These are phyloP conservation scores for Ptiloglossa arizonensis DNA, from an alignment of 1,140 invertebrate species.

Conservation along the genomic window DNA sequence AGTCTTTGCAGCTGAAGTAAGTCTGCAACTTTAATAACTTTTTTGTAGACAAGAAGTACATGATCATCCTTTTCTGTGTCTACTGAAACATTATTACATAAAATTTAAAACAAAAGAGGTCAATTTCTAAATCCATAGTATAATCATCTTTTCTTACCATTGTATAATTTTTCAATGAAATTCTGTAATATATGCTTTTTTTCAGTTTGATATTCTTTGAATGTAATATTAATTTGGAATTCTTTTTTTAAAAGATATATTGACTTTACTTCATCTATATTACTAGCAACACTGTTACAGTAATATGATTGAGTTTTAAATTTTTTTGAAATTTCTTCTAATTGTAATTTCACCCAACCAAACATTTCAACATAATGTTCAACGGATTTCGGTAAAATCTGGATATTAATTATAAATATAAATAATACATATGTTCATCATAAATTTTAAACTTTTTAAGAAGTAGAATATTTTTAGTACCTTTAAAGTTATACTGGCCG, in stretches of 20 bases:
- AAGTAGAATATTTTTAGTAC: slow-evolving; percentile 48
- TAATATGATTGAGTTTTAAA: slow-evolving; percentile 23
- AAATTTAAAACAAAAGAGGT: slow-evolving; percentile 25
- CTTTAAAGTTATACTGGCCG: slow-evolving; percentile 53
- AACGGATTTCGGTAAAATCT: slow-evolving; percentile 53
- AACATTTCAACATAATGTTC: slow-evolving; percentile 57
- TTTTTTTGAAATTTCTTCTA: slow-evolving; percentile 50
- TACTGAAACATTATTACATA: slow-evolving; percentile 21
- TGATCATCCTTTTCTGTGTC: slow-evolving; percentile 3
- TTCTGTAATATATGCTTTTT: slow-evolving; percentile 63
- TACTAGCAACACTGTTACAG: slow-evolving; percentile 43
- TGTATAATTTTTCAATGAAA: slow-evolving; percentile 50
- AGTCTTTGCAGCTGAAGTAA: slow-evolving; percentile 60
- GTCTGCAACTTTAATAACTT: slow-evolving; percentile 62
- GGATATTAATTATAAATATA: slow-evolving; percentile 23
- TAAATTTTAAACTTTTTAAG: background rate
- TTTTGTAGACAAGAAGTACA: slow-evolving; percentile 34
- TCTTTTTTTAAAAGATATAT: slow-evolving; percentile 66
- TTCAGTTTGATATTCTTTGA: slow-evolving; percentile 54
- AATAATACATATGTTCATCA: background rate
- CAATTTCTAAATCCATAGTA: slow-evolving; percentile 8
- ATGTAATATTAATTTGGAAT: slow-evolving; percentile 62
- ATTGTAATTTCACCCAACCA: slow-evolving; percentile 60
- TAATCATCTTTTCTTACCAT: slow-evolving; percentile 54
- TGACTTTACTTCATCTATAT: slow-evolving; percentile 60